Base-by-base conservation (phyloP, 2,888 invertebrate species). In the Melanostoma mellinum region DNA sequence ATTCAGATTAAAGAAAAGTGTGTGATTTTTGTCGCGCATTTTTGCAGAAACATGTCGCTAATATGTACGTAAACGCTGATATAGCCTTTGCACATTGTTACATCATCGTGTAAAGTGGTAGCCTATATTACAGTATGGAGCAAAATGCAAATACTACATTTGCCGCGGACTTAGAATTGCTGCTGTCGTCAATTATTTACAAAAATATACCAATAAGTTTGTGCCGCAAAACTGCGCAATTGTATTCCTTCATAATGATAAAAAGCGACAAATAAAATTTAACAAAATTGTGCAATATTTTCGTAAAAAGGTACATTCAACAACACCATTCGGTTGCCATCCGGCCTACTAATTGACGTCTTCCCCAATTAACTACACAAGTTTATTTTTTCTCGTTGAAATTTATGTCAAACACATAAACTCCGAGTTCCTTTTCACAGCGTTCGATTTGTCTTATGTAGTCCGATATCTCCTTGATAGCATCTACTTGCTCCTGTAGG, bases 361-460 rank as follows among this genome's bases (percentile, higher is more conserved):
- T 2, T 40, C 35, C 40, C 6, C 20, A 20, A 20, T 20, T 20
- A 3, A 6, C 1, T 35, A 5, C 9, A 63, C 55, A 35, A 38
- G 8, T 35, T 76, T 76, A 71, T 20, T 80, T 52, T 9, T 63
- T 60, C 20, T 74, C 76, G 0, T 76, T 65, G 68, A 90, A 72
- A 53, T 89, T 88, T 30, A 88, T 92, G 88, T 95, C 94, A 86
- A 94, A 94, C 82, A 94, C 88, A 87, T 92, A 94, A 8, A 93
- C 92, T 0, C 94, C 94, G 42, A 94, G 89, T 3, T 94, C 94
- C 88, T 93, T 93, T 3, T 94, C 93, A 46, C 94, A 93, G 58
- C 94, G 93, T 87, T 94, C 94, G 87, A 96, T 91, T 89, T 95
- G 95, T 38, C 95, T 94, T 65, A 96, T 93, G 87, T 95, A 93